Percentiles rank a stretch among this genome's conserved stretches.
phyloP scores from a whole-genome alignment of 2,113 vertebrate genomes.

The Misgurnus mizolepis region DNA sequence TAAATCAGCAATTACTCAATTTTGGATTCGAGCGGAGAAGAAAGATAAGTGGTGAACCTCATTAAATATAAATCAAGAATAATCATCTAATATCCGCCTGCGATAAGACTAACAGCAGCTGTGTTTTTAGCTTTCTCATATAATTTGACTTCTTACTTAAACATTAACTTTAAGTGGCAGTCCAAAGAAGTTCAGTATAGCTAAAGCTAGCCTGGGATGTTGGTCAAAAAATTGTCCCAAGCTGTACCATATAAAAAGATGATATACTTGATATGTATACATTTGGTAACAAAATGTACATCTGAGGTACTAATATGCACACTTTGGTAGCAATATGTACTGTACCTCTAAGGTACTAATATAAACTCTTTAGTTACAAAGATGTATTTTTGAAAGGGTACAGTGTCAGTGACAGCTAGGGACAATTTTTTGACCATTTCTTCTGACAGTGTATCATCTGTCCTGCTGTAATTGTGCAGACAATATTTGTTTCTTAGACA shows the following conservation, averaged over 20 bases:
- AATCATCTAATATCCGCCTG: constrained; percentile 10
- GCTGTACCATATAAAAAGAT: too few relatives aligned
- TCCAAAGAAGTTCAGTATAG: neutral
- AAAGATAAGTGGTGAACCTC: constrained; percentile 33
- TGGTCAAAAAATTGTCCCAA: too few relatives aligned
- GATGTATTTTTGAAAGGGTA: too few relatives aligned
- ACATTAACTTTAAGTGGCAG: neutral
- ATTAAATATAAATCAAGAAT: constrained; percentile 49
- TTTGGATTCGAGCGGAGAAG: constrained; percentile 23
- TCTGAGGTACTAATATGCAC: too few relatives aligned
- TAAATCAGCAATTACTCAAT: constrained; percentile 38
- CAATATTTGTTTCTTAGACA: neutral
- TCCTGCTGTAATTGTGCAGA: neutral
- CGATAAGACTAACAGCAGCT: neutral
- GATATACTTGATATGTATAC: too few relatives aligned
- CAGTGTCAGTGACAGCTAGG: too few relatives aligned
- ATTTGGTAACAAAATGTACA: too few relatives aligned
- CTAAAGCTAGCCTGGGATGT: too few relatives aligned
- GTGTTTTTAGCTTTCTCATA: constrained; percentile 21
- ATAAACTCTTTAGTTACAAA: too few relatives aligned
- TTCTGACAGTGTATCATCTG: neutral
- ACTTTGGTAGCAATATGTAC: too few relatives aligned
- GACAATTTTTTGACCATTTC: too few relatives aligned
- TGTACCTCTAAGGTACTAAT: too few relatives aligned
- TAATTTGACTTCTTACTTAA: constrained; percentile 17